Evolutionary conservation across 2,113 vertebrate species (phyloP), one percentile per base, ranked within the genome.

Genomic region (Cephalophus harveyi): DNA sequence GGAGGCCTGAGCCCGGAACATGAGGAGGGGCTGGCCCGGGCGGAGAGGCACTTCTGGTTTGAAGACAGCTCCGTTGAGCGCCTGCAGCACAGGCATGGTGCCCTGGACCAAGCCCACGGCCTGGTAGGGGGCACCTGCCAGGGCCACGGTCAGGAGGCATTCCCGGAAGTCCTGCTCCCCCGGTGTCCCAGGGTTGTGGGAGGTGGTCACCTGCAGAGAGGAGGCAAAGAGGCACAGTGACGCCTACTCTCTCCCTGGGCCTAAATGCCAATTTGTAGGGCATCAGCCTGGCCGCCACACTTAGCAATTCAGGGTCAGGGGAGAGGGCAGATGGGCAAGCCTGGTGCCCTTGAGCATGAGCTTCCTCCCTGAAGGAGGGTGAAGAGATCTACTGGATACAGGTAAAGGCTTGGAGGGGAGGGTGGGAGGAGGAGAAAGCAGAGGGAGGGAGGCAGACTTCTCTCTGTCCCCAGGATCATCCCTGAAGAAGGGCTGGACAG

Each of bases 21-120:
- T 96, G 14, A 99, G 98, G 97, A 99, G 36, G 9, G 99, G 98
- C 83, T 99, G 99, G 0, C 97, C 96, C 14, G 54, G 48, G 52
- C 43, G 89, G 46, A 99, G 99, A 0, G 99, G 98, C 67, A 99
- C 98, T 0, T 99, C 99, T 25, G 99, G 99, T 91, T 98, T 98
- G 98, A 99, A 99, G 95, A 98, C 93, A 43, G 99, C 99, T 79
- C 98, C 99, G 0, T 98, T 99, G 97, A 99, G 98, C 50, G 98
- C 98, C 97, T 97, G 91, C 86, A 99, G 98, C 86, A 99, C 98
- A 0, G 99, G 99, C 0, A 95, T 98, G n/a, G 98, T 99, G 27
- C 99, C 99, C 95, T 99, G 99, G 90, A 99, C 98, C 0, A 98
- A 98, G 21, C 99, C 99, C 0, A 71, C 97, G 0, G 98, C 99